phyloP scores from a whole-genome alignment of 2,113 vertebrate species.

The Oryctolagus cuniculus region DNA sequence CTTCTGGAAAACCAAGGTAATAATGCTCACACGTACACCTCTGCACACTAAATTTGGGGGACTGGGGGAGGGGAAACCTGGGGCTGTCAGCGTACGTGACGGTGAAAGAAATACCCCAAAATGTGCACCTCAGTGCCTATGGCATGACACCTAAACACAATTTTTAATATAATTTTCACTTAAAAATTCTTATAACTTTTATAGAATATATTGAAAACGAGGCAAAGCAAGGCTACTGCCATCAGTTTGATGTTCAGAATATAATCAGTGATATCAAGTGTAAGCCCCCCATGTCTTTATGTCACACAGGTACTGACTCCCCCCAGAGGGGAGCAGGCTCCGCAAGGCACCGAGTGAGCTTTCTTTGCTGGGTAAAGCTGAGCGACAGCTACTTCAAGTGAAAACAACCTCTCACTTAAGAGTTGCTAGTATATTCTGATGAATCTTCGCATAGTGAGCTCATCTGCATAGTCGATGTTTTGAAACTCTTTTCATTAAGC shows the following conservation, averaged over 20 bases:
- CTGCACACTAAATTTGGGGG: background rate
- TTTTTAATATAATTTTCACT: background rate
- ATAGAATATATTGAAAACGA: background rate
- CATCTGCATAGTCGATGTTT: background rate
- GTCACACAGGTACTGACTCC: background rate
- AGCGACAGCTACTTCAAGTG: background rate
- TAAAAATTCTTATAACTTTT: background rate
- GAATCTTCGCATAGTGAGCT: background rate
- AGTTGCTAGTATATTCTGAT: background rate
- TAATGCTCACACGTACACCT: background rate
- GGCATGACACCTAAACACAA: background rate
- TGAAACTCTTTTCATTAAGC: background rate
- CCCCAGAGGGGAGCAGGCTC: background rate
- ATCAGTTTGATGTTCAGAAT: background rate
- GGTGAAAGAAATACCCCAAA: background rate
- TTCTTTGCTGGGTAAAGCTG: background rate
- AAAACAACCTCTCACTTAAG: background rate
- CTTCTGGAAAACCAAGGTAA: background rate
- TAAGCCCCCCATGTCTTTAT: background rate
- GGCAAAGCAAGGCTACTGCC: background rate
- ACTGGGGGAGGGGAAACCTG: no score
- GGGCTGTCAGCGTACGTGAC: background rate
- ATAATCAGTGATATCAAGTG: background rate
- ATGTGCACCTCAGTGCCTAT: background rate
- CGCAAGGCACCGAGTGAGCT: accelerated